Evolutionary conservation across 1,140 invertebrate species (phyloP), one percentile per base, ranked within the genome.

Genomic region (Zaprionus lachaisei): DNA sequence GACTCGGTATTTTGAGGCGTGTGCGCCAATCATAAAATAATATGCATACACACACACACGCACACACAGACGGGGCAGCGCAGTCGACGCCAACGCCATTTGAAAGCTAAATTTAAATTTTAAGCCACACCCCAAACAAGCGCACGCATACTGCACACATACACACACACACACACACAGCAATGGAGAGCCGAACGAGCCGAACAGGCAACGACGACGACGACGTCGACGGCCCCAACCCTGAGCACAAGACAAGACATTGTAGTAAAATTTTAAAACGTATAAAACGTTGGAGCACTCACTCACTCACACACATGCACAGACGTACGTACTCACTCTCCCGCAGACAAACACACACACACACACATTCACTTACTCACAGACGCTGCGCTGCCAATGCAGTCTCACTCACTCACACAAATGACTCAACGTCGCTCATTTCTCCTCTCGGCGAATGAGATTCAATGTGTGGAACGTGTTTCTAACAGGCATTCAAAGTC

Each of bases 51-150:
- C 82, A 89, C 63, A 34, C 67, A 74, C 73, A 57, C 66, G 1
- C 51, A 72, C 54, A 70, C 9, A 26, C 60, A 61, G 41, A 11
- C 68, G 28, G 17, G 22, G 66, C 28, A 60, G 55, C 60, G 60
- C 37, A 60, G 67, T 58, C 72, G 72, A 78, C 72, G 83, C 89
- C 78, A 83, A 82, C 77, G 73, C 77, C 79, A 75, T 87, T 87
- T 89, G 76, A 87, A 91, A 91, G 58, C 75, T 66, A 84, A 87
- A 92, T 92, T 92, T 92, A 92, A 92, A 92, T 92, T 92, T 92
- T 92, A 92, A 92, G 90, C 90, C 90, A 92, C 90, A 81, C 90
- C 90, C 79, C 79, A 77, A 83, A 91, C 79, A 91, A 87, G 82
- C 85, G 82, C 86, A 90, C 86, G 84, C 83, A 86, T 83, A 77